Evolutionary conservation across 1,140 invertebrate genomes (phyloP), one percentile per base, ranked within the genome.

Genomic region (Polypedilum vanderplanki): DNA sequence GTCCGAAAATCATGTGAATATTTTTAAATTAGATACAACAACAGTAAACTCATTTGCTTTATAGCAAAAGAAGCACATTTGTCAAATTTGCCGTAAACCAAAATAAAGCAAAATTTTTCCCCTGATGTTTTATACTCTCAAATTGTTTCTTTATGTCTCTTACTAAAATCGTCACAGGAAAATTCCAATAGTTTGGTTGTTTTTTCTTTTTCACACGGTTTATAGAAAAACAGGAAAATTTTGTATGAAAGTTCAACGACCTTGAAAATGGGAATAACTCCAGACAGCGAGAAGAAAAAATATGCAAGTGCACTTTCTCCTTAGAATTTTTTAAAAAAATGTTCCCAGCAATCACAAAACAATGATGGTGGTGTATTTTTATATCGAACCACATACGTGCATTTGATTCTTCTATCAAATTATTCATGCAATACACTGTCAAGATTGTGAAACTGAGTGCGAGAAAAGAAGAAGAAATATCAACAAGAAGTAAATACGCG

Each of bases 1-100:
- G 65, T 70, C 65, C 17, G 8, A 70, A 70, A 70, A 22, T 70
- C 65, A 70, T 70, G 65, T 70, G 65, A 70, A 70, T 70, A 8
- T 70, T 57, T 57, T 70, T 70, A 20, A 70, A 20, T 70, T 70
- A 22, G 20, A 10, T 18, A 70, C 65, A 70, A 70, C 17, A 70
- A 70, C 7, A 20, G 9, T n/a, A 67, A 67, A 18, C 24, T 33
- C 24, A 33, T 33, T 33, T 33, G 24, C 24, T 33, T 33, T 33
- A 33, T 33, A 33, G 1, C 24, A 33, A 5, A 33, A 33, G 24
- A 33, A 33, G 24, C 24, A 33, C 24, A 33, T 33, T 33, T 33
- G 24, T 1, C 24, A 33, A 33, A 33, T 33, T 33, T 33, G 24
- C 5, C 24, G 24, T 33, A 33, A 33, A 33, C 24, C 24, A 33